Evolutionary conservation across 1,140 invertebrate genomes (phyloP).

Genomic region (Thaumatotibia leucotreta): DNA sequence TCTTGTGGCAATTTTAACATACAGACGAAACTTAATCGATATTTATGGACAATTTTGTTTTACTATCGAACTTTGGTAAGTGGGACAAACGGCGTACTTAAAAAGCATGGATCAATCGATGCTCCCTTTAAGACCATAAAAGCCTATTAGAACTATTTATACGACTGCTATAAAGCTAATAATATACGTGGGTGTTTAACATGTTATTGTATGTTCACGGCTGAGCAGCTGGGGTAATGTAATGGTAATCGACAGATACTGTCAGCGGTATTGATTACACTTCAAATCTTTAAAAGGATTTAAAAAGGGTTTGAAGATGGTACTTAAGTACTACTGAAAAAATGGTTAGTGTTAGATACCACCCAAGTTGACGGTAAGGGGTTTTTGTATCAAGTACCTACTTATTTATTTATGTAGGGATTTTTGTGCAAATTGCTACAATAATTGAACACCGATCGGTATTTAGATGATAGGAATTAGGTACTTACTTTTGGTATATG

Average conservation of each 20-base stretch:
- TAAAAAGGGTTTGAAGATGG: not conserved
- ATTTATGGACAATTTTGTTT: too few species aligned
- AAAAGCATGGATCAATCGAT: not conserved
- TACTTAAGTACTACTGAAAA: not conserved
- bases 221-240: conserved; percentile 21
- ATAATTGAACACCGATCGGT: too few species aligned
- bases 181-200: conserved; percentile 27
- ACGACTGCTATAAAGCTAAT: conserved; percentile 7
- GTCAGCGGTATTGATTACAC: conserved; percentile 5
- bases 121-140: not conserved
- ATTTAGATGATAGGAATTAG: too few species aligned
- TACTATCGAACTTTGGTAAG: too few species aligned
- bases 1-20: too few species aligned
- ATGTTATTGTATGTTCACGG: conserved; percentile 28
- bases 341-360: not conserved
- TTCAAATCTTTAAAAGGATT: not conserved
- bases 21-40: too few species aligned
- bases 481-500: too few species aligned
- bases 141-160: conserved; percentile 1
- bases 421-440: too few species aligned
- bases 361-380: not conserved
- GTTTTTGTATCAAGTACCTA: not conserved
- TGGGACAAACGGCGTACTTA: too few species aligned
- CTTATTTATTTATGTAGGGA: too few species aligned
- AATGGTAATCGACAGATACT: conserved; percentile 15